Evolutionary conservation across 2,797 vertebrate species (phyloP).

Genomic region (Oreonectes daqikongensis): DNA sequence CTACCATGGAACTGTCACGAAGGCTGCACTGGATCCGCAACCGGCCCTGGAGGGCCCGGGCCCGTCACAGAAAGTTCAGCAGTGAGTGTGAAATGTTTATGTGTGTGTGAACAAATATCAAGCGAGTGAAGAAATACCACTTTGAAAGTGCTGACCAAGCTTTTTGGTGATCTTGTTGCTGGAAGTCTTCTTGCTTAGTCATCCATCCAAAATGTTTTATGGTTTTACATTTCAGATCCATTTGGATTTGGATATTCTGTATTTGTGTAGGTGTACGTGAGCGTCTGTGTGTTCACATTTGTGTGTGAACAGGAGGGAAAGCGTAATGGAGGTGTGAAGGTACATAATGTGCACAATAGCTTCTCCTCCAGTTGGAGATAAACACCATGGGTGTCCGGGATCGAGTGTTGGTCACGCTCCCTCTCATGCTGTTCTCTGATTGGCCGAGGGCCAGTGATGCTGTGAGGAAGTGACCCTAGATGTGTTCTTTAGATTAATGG

Average conservation of each 20-base stretch:
- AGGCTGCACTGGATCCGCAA: conserved; percentile 85
- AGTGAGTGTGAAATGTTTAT: conserved; percentile 79
- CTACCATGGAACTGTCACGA: conserved; percentile 84
- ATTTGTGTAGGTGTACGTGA: neutral
- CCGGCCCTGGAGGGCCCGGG: conserved; percentile 81
- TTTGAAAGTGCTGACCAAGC: neutral
- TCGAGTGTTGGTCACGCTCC: conserved; percentile 43
- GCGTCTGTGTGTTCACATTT: neutral
- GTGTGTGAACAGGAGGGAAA: conserved; percentile 7
- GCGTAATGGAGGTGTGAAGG: neutral
- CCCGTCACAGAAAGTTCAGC: conserved; percentile 77
- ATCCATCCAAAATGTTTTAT: neutral
- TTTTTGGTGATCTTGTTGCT: neutral
- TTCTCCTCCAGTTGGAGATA: conserved; percentile 19
- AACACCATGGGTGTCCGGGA: conserved; percentile 38
- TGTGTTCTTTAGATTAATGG: conserved; percentile 22
- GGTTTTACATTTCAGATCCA: neutral
- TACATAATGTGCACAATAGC: conserved; percentile 16
- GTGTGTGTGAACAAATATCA: conserved; percentile 3
- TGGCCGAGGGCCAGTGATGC: conserved; percentile 32
- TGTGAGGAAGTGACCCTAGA: conserved; percentile 18
- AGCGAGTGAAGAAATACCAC: neutral
- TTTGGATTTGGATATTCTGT: neutral
- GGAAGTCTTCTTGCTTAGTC: neutral
- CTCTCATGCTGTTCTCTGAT: conserved; percentile 27